Evolutionary conservation across 2,797 vertebrate genomes (phyloP).

Genomic region (Bufotes viridis): DNA sequence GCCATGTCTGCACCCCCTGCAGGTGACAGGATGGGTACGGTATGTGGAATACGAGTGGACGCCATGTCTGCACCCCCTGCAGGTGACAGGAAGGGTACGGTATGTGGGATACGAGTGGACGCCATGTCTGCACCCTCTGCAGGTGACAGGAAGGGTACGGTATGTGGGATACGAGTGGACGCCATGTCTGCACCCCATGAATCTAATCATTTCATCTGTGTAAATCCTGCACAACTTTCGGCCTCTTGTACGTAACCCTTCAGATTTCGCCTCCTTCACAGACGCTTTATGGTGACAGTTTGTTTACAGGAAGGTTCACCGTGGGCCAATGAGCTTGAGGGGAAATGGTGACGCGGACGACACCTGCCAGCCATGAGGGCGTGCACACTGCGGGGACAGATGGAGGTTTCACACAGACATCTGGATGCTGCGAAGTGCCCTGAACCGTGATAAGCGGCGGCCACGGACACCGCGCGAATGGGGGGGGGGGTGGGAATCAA

Average conservation of each 20-base stretch:
- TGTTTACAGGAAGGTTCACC: constrained; percentile 14
- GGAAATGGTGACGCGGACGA: background rate
- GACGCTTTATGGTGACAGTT: background rate
- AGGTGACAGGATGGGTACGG: too few relatives aligned
- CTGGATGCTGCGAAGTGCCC: constrained; percentile 20
- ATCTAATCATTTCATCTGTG: too few relatives aligned
- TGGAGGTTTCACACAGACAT: constrained; percentile 33
- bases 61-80: too few relatives aligned
- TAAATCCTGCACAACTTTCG: background rate
- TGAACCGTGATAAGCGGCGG: background rate
- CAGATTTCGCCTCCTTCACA: background rate
- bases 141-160: too few relatives aligned
- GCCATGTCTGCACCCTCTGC: too few relatives aligned
- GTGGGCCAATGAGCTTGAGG: constrained; percentile 38
- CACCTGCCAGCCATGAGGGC: background rate
- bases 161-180: too few relatives aligned
- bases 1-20: too few relatives aligned
- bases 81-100: too few relatives aligned
- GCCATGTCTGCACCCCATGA: too few relatives aligned
- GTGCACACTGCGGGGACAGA: background rate
- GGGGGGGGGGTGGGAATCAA: too few relatives aligned
- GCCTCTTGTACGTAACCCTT: background rate
- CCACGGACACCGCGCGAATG: background rate
- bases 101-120: too few relatives aligned
- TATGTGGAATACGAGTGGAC: too few relatives aligned